Evolutionary conservation across 2,888 invertebrate species (phyloP).

Genomic region (Andrena marginata): DNA sequence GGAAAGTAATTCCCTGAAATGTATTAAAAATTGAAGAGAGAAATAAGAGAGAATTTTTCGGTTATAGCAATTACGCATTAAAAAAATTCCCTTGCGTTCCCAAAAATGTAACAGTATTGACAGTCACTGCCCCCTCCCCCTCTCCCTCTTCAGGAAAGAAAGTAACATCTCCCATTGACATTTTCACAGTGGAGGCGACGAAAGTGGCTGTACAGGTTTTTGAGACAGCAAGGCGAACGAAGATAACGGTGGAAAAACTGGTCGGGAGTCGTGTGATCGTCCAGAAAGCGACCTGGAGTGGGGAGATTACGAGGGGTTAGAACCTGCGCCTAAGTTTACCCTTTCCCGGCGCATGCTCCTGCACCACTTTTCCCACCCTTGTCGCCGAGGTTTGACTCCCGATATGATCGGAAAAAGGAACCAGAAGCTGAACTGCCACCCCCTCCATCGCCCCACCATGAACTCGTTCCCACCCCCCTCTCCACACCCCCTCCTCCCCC

Average conservation of each 20-base stretch:
- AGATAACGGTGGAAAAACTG: conserved; percentile 79
- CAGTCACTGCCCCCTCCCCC: background rate
- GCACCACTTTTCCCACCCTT: conserved; percentile 74
- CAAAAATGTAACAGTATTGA: background rate
- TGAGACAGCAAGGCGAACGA: conserved; percentile 68
- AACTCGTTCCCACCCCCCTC: conserved; percentile 42
- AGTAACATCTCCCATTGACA: conserved; percentile 32
- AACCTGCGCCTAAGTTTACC: conserved; percentile 82
- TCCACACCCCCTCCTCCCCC: too few relatives aligned
- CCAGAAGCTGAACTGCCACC: conserved; percentile 63
- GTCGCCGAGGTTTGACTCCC: conserved; percentile 76
- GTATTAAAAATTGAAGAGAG: background rate
- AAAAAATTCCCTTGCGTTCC: background rate
- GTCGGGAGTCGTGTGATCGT: conserved; percentile 74
- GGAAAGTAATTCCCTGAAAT: background rate
- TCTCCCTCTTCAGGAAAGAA: background rate
- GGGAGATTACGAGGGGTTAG: conserved; percentile 73
- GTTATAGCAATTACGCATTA: background rate
- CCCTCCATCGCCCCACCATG: conserved; percentile 21
- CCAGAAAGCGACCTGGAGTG: conserved; percentile 66
- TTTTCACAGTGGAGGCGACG: conserved; percentile 52
- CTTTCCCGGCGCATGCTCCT: conserved; percentile 82
- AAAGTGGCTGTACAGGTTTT: conserved; percentile 71
- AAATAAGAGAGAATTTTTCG: background rate
- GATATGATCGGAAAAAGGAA: conserved; percentile 77